Percentiles rank a stretch among this genome's conserved stretches.
Conservation (phyloP, 2,797 vertebrate genomes). For the Ispidina picta region DNA sequence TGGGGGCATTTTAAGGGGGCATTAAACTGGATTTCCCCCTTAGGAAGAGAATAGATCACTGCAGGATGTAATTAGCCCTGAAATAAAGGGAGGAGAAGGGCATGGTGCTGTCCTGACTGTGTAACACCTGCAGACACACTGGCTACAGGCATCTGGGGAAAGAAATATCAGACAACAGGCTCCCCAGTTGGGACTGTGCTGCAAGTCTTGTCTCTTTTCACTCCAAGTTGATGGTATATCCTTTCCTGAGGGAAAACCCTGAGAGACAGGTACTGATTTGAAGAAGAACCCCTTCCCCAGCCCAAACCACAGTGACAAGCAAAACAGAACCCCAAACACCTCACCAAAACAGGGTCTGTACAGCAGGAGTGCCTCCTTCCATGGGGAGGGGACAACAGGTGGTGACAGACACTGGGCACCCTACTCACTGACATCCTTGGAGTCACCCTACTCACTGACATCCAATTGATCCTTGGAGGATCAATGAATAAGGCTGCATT, state of each 20-base stretch:
- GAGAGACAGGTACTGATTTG: not conserved
- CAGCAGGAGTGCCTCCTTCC: not conserved
- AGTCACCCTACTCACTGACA: not conserved
- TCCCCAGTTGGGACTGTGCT: not conserved
- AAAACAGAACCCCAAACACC: not conserved
- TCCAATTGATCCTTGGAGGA: not conserved
- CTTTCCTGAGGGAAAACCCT: not conserved
- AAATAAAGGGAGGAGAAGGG: not conserved
- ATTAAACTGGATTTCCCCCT: not conserved
- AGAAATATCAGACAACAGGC: not conserved
- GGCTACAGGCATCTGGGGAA: not conserved
- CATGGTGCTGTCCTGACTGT: not conserved
- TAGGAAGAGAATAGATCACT: not conserved
- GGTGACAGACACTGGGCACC: not conserved
- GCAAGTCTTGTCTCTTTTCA: not conserved
- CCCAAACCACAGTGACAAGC: not conserved
- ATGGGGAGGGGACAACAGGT: not conserved
- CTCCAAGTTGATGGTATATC: not conserved
- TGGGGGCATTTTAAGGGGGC: not conserved
- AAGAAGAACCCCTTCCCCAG: not conserved
- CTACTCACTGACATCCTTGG: not conserved
- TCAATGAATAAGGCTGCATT: not conserved
- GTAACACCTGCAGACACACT: not conserved
- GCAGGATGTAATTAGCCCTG: not conserved
- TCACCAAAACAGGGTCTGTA: not conserved